Conservation (phyloP, 2,888 invertebrate species). For the Drosophila melanosoma region DNA sequence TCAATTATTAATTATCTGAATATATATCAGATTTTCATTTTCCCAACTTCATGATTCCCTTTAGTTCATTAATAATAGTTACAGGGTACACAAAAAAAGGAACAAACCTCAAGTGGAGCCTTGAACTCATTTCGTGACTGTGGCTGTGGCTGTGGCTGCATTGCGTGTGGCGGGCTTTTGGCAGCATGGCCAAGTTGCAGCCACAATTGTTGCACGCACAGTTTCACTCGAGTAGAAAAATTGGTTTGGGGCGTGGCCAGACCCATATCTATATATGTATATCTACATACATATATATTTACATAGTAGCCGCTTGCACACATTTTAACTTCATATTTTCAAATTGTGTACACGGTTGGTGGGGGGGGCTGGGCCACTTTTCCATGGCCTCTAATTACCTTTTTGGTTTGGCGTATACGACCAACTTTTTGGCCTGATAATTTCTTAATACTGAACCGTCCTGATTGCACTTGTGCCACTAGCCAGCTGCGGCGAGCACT, state of each 20-base stretch:
- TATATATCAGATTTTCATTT: background rate
- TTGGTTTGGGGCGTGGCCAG: constrained; percentile 40
- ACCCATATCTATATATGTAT: background rate
- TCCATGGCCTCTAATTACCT: constrained; percentile 67
- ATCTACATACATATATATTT: constrained; percentile 15
- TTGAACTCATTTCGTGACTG: constrained; percentile 57
- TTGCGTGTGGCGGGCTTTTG: constrained; percentile 60
- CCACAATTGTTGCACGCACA: constrained; percentile 73
- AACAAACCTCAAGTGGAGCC: constrained; percentile 39
- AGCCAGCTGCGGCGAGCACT: constrained; percentile 4
- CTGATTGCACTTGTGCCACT: constrained; percentile 36
- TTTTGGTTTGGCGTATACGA: constrained; percentile 36
- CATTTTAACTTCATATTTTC: constrained; percentile 50
- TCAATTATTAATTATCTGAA: background rate
- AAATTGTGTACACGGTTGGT: background rate
- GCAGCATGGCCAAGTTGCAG: constrained; percentile 64
- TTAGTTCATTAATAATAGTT: background rate
- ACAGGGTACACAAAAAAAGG: background rate
- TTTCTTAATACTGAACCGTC: constrained; percentile 64
- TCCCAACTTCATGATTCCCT: background rate
- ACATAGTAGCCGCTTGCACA: constrained; percentile 17
- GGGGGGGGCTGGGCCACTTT: constrained; percentile 32
- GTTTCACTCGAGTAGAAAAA: constrained; percentile 62
- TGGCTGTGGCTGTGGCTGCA: constrained; percentile 37
- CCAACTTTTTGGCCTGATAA: constrained; percentile 62